phyloP scores from a whole-genome alignment of 2,113 vertebrate genomes.

The Tauraco erythrolophus region DNA sequence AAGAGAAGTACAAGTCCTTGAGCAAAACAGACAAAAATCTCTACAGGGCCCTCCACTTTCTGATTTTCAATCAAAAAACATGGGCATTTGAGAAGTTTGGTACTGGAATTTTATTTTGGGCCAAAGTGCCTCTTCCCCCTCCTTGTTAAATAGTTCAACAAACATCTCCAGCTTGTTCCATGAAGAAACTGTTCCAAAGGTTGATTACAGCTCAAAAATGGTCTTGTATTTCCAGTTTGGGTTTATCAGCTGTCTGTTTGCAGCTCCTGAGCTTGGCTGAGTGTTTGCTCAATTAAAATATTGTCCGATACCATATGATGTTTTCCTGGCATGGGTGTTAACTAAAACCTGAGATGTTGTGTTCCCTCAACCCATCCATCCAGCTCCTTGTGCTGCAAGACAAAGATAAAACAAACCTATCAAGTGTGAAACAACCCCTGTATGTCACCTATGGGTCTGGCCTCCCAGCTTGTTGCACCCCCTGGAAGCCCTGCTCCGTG shows the following conservation, averaged over 20 bases:
- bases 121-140: not conserved
- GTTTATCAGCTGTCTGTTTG: not conserved
- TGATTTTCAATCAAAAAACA: not conserved
- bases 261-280: not conserved
- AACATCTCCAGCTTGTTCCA: not conserved
- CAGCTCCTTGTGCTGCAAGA: not conserved
- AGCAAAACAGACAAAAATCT: not conserved
- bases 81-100: not conserved
- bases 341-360: not conserved
- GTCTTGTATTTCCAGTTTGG: conserved; percentile 7
- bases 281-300: not conserved
- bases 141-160: not conserved
- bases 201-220: not conserved
- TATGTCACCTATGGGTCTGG: not conserved
- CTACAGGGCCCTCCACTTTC: not conserved
- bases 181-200: not conserved
- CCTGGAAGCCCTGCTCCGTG: not conserved
- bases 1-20: not conserved
- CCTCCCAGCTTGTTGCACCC: not conserved
- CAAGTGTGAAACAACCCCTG: not conserved
- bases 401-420: not conserved
- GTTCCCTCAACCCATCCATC: not conserved
- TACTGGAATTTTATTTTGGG: not conserved
- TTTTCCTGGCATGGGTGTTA: not conserved
- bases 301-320: not conserved